Evolutionary conservation across 2,888 invertebrate genomes (phyloP).

Genomic region (Torymus tubicola): DNA sequence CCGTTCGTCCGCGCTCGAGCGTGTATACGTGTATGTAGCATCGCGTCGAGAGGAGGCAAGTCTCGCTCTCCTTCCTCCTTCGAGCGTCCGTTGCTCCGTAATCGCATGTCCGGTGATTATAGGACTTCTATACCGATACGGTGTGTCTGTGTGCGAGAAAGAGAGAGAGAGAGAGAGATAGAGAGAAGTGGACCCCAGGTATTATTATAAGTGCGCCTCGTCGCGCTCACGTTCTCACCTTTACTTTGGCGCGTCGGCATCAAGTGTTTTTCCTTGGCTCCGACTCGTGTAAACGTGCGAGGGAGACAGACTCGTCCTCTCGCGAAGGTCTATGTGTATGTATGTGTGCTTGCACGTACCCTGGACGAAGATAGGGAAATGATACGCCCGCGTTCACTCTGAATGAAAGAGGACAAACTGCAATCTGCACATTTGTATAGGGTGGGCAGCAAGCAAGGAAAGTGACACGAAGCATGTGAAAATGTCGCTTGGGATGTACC

Average conservation of each 20-base stretch:
- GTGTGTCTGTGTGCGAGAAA: neutral
- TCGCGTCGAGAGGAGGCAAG: neutral
- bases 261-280: neutral
- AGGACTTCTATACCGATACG: slow-evolving; percentile 65
- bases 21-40: neutral
- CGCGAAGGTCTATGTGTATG: neutral
- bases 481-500: no score
- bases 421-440: neutral
- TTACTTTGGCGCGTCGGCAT: slow-evolving; percentile 17
- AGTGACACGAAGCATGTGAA: no score
- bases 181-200: slow-evolving; percentile 62
- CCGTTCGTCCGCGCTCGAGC: no score
- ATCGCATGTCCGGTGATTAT: slow-evolving; percentile 69
- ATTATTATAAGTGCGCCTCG: slow-evolving; percentile 65
- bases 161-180: slow-evolving; percentile 59
- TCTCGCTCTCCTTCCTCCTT: slow-evolving; percentile 25
- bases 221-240: slow-evolving; percentile 54
- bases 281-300: no score
- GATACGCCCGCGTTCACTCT: slow-evolving; percentile 8
- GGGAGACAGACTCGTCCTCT: no score
- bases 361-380: slow-evolving; percentile 19
- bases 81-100: slow-evolving; percentile 58
- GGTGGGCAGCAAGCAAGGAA: no score
- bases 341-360: neutral
- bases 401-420: neutral